Evolutionary conservation across 2,113 vertebrate species (phyloP), one percentile per base, ranked within the genome.

Genomic region (Mastomys natalensis): DNA sequence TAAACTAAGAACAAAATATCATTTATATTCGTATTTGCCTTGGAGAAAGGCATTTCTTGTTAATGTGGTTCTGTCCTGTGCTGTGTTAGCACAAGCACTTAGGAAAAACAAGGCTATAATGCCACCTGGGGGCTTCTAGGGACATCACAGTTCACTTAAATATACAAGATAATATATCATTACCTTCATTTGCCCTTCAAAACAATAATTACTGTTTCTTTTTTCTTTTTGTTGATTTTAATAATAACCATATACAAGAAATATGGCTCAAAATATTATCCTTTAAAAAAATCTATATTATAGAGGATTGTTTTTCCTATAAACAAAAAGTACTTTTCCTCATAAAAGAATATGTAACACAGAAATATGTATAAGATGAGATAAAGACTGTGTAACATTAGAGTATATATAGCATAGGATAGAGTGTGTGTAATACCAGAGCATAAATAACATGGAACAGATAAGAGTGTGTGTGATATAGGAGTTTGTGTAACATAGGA

Each of bases 101-200:
- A 97, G 94, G 86, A 98, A 98, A 98, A 99, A 97, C 98, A 98
- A 98, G 98, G 95, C 97, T 98, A 92, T 97, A 98, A 98, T 98
- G 98, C 98, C 98, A 98, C 97, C 98, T 98, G 98, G 98, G 98
- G 98, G 98, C 73, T 97, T 94, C 88, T 68, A 85, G 87, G 96
- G 95, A 98, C 92, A 98, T 98, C 98, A 98, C 98, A 98, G 76
- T 89, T 93, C 74, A 90, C 34, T 96, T 72, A 85, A 85, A 94
- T 24, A 89, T 89, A 34, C 0, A 76, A n/a, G n/a, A 60, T 2
- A 7, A 60, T 9, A 87, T 94, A 9, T 85, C 93, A 9, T 93
- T 87, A 73, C 58, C 3, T 89, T 9, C 58, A 84, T 89, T 86
- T 92, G 74, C 89, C 37, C 53, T 24, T 96, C 95, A 97, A 22